A percentile compares a stretch with the other conserved stretches of the same genome.
Conservation (phyloP, 2,797 vertebrate genomes). For the Pangasius larnaudii region DNA sequence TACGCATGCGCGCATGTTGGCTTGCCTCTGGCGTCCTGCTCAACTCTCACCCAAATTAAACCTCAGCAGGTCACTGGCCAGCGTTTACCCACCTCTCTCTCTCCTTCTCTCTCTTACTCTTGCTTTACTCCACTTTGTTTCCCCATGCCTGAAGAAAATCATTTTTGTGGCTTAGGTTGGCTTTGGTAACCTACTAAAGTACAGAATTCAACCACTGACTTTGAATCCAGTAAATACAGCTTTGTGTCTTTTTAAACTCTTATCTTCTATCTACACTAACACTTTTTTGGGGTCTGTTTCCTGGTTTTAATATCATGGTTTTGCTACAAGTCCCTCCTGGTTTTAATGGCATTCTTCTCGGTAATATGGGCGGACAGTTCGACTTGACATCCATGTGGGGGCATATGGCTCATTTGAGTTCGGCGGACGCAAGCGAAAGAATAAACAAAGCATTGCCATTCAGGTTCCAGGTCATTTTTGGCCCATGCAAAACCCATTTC, state of each 20-base stretch:
- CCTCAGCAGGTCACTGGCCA: conserved; percentile 66
- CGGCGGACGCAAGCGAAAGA: conserved; percentile 62
- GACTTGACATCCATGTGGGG: conserved; percentile 46
- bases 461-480: conserved; percentile 65
- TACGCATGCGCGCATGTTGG: conserved; percentile 52
- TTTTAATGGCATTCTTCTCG: conserved; percentile 41
- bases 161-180: conserved; percentile 79
- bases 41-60: conserved; percentile 81
- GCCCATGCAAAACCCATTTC: conserved; percentile 66
- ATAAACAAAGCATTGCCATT: conserved; percentile 71
- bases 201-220: conserved; percentile 70
- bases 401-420: conserved; percentile 60
- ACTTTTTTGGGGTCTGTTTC: conserved; percentile 4
- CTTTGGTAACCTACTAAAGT: conserved; percentile 69
- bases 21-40: conserved; percentile 61
- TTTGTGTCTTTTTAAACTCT: conserved; percentile 74
- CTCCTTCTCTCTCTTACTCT: conserved; percentile 46
- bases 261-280: conserved; percentile 55
- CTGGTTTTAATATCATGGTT: conserved; percentile 18
- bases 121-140: conserved; percentile 72
- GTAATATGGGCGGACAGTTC: conserved; percentile 41
- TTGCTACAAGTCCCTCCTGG: conserved; percentile 15
- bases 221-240: conserved; percentile 69
- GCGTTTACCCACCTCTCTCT: conserved; percentile 51
- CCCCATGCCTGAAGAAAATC: conserved; percentile 74